Base-by-base conservation (phyloP, 2,888 invertebrate species). In the Polydrusus pterygomalis region DNA sequence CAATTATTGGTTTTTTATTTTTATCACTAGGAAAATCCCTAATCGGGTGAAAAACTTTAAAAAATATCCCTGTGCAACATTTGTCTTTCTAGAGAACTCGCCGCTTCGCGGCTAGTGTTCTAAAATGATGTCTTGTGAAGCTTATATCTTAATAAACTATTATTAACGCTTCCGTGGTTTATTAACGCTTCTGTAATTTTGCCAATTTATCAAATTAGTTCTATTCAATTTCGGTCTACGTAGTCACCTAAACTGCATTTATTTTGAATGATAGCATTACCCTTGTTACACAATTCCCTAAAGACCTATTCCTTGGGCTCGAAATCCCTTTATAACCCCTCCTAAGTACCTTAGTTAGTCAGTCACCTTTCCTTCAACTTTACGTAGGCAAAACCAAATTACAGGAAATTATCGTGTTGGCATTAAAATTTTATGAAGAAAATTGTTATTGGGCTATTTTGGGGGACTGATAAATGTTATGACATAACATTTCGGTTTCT, bases 231-330 rank as follows among this genome's bases (percentile, higher is more conserved):
- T 54, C 30, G 54, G 34, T 68, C 68, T 17, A 17, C 54, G 34
- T 15, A 68, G 68, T 54, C 54, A 68, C 17, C 68, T 51, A 54
- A 68, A 68, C 43, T 67, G 72, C 67, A 65, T 72, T 72, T 72
- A 72, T 72, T 72, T 72, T 72, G 67, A 72, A 65, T 65, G 72
- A 72, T 72, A 58, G 58, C 47, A 60, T 72, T 65, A 72, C 72
- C 72, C 72, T 72, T 72, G 72, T 72, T 68, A 72, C 11, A 65
- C 72, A 72, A 56, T 72, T 72, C 72, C 67, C 72, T 8, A 56
- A 40, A 17, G 68, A 68, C 18, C 68, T 20, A 68, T 68, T 68
- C 40, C 40, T 54, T 51, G 38, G 67, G 72, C 47, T 72, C 65
- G 43, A 64, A 72, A 72, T 72, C 72, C 72, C 65, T 45, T 72